phyloP scores from a whole-genome alignment of 2,113 vertebrate species.

The Bettongia penicillata region DNA sequence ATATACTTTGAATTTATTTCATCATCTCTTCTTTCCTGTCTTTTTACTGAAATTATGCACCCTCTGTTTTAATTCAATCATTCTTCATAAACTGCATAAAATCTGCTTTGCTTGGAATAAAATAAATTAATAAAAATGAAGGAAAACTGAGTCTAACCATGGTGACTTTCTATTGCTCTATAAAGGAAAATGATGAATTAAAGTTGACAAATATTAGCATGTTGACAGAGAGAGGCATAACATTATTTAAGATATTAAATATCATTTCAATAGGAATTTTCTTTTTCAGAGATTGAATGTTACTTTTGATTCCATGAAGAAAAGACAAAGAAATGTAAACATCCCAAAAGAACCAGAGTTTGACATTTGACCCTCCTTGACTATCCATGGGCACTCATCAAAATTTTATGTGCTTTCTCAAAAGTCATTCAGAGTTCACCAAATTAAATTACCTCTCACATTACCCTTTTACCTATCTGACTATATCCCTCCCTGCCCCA shows the following conservation, averaged over 20 bases:
- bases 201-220: constrained; percentile 54
- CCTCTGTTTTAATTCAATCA: neutral
- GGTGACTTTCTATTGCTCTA: neutral
- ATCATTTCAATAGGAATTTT: constrained; percentile 58
- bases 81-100: constrained; percentile 1
- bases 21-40: neutral
- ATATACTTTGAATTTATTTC: neutral
- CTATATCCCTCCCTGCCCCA: constrained; percentile 30
- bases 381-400: constrained; percentile 66
- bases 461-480: constrained; percentile 66
- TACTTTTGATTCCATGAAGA: constrained; percentile 40
- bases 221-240: constrained; percentile 36
- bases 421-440: constrained; percentile 76
- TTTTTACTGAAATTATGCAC: neutral
- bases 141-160: neutral
- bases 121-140: neutral
- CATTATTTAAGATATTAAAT: constrained; percentile 68
- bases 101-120: neutral
- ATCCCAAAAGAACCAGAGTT: constrained; percentile 38
- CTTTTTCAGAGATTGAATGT: constrained; percentile 15
- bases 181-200: constrained; percentile 48
- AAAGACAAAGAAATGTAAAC: constrained; percentile 52
- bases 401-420: constrained; percentile 68
- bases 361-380: constrained; percentile 55
- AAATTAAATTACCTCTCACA: constrained; percentile 79